A percentile compares a stretch with the other conserved stretches of the same genome.
phyloP scores from a whole-genome alignment of 2,888 invertebrate genomes.

The Iselma pallidipennis region DNA sequence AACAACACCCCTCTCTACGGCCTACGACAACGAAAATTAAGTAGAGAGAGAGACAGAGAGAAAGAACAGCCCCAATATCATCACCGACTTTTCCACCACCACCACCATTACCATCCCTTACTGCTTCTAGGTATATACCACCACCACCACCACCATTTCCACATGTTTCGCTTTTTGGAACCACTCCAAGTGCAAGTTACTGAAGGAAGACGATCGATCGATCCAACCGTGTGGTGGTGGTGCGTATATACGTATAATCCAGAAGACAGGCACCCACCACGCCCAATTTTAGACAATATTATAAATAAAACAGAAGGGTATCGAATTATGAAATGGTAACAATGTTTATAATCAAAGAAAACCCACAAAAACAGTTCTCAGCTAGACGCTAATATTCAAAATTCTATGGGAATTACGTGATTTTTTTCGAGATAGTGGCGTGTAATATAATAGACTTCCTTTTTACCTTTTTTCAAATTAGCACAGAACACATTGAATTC shows the following conservation, averaged over 20 bases:
- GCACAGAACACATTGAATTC: no score
- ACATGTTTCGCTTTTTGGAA: constrained; percentile 9
- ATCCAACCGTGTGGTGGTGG: constrained; percentile 4
- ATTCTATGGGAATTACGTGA: no score
- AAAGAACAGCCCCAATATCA: background rate
- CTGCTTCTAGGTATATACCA: no score
- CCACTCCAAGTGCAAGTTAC: constrained; percentile 11
- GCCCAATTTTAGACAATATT: background rate
- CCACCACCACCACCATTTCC: constrained; percentile 21
- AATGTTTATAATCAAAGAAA: no score
- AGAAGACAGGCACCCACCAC: background rate
- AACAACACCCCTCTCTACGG: constrained; percentile 31
- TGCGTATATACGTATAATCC: constrained; percentile 6
- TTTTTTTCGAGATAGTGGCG: no score
- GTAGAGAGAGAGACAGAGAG: constrained; percentile 25
- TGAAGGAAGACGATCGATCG: background rate
- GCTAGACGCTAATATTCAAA: no score
- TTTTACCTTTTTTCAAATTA: no score
- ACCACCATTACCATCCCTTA: no score
- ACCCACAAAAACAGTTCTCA: no score
- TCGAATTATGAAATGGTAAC: no score
- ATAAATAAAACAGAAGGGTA: background rate
- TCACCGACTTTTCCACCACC: no score
- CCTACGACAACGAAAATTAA: constrained; percentile 41
- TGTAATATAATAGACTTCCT: no score